These are phyloP conservation scores for Acrobasis repandana DNA, from an alignment of 2,888 invertebrate genomes.

Conservation along the genomic window DNA sequence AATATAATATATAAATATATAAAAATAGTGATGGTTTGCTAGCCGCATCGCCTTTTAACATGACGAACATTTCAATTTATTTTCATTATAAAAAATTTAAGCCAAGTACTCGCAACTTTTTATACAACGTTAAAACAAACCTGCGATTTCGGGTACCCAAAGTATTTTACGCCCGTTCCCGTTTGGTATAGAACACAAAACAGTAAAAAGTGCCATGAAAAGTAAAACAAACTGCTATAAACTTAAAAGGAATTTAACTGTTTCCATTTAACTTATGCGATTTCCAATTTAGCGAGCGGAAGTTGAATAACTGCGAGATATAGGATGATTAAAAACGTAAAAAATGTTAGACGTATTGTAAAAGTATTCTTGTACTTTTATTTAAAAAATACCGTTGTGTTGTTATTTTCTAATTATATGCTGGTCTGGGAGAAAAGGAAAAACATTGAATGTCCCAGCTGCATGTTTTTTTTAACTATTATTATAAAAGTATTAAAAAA, in stretches of 20 bases:
- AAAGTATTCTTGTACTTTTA: too few species aligned
- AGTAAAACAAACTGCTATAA: conserved; percentile 23
- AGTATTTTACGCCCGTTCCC: conserved; percentile 21
- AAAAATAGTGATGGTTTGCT: too few species aligned
- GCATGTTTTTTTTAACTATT: too few species aligned
- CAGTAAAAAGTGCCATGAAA: conserved; percentile 24
- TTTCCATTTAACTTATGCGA: conserved; percentile 31
- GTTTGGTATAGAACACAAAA: conserved; percentile 18
- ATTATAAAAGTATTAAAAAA: too few species aligned
- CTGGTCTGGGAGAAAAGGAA: too few species aligned
- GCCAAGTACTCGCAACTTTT: background rate
- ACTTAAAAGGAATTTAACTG: conserved; percentile 25
- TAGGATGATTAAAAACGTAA: conserved; percentile 3
- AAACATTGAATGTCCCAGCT: too few species aligned
- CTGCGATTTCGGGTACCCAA: conserved; percentile 3
- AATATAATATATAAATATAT: too few species aligned
- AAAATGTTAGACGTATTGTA: background rate
- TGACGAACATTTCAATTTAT: background rate
- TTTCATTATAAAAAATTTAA: too few species aligned
- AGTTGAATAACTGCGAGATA: conserved; percentile 21
- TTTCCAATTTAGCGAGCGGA: conserved; percentile 25
- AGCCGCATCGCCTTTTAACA: too few species aligned
- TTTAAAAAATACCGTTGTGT: too few species aligned
- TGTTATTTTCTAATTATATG: too few species aligned
- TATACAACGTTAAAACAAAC: conserved; percentile 4